phyloP scores from a whole-genome alignment of 2,797 vertebrate species.

The Labeo calbasu region DNA sequence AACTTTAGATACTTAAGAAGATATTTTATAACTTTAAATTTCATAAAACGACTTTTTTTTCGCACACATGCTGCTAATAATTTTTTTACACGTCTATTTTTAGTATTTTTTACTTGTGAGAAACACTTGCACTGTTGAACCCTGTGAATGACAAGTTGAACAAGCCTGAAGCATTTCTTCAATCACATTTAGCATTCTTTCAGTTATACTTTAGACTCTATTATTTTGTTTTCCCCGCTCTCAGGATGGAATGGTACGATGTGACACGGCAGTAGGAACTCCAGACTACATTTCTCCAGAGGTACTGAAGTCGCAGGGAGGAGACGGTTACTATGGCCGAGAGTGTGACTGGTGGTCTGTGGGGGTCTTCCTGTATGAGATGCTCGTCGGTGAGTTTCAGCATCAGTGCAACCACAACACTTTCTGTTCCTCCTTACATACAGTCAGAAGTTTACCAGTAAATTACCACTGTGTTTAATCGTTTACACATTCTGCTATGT shows the following conservation, averaged over 20 bases:
- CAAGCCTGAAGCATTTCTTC: not conserved
- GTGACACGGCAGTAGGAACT: constrained; percentile 97
- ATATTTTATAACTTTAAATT: not conserved
- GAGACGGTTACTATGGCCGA: constrained; percentile 95
- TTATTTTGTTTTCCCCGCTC: constrained; percentile 13
- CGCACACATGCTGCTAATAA: not conserved
- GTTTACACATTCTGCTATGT: not conserved
- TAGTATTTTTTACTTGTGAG: not conserved
- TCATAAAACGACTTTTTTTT: no score
- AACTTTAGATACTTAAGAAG: not conserved
- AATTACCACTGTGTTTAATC: not conserved
- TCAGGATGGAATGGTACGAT: constrained; percentile 99
- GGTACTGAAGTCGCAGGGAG: constrained; percentile 97
- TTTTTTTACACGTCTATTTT: not conserved
- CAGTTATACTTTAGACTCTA: not conserved
- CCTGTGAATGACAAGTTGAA: not conserved
- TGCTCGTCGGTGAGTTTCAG: constrained; percentile 94
- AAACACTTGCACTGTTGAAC: not conserved
- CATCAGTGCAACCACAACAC: not conserved
- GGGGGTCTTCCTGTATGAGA: constrained; percentile 97
- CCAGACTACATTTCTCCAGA: constrained; percentile 99
- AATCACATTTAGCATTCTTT: not conserved
- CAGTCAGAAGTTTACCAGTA: not conserved
- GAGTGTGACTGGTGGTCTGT: constrained; percentile 99
- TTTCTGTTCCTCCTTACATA: not conserved